Evolutionary conservation across 2,888 invertebrate species (phyloP), one percentile per base, ranked within the genome.

Genomic region (Ophion costatus): DNA sequence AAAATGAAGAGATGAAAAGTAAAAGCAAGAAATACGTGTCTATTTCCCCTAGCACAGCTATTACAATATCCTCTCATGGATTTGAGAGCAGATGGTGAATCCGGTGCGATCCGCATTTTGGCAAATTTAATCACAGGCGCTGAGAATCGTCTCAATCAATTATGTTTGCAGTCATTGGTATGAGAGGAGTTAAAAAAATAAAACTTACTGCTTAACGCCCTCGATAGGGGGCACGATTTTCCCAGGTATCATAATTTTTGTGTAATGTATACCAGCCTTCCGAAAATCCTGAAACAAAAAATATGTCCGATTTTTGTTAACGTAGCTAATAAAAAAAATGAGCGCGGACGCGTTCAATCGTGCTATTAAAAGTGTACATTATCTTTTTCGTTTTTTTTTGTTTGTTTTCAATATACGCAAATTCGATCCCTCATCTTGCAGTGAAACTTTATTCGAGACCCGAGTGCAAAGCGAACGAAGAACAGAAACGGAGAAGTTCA

Each of bases 241-340:
- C 0, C 95, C 95, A 33, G 94, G 94, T 56, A 95, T 94, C 88
- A 93, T 93, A 63, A 96, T 94, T 91, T 95, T 95, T 85, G 92
- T 91, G 91, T 95, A 94, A 45, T 90, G 88, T 10, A 95, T 87
- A 7, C 94, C 94, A 64, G 90, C 91, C 11, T 90, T 87, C 10
- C 88, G 89, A 86, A 95, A 94, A 51, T 94, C 94, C 94, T 95
- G 91, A 59, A 93, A 94, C 86, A 91, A 86, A 91, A 87, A 88
- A 59, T 17, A n/a, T 17, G 56, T 29, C 51, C 70, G 57, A 57
- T 24, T 29, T 56, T 51, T n/a, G 33, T 57, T 20, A 59, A 66
- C 66, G n/a, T 17, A 3, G 22, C 51, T 24, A 33, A 63, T 29
- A 9, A 17, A 45, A 20, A 33, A 51, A 38, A 38, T 38, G 42